Evolutionary conservation across 2,797 vertebrate genomes (phyloP), one percentile per base, ranked within the genome.

Genomic region (Coreius guichenoti): DNA sequence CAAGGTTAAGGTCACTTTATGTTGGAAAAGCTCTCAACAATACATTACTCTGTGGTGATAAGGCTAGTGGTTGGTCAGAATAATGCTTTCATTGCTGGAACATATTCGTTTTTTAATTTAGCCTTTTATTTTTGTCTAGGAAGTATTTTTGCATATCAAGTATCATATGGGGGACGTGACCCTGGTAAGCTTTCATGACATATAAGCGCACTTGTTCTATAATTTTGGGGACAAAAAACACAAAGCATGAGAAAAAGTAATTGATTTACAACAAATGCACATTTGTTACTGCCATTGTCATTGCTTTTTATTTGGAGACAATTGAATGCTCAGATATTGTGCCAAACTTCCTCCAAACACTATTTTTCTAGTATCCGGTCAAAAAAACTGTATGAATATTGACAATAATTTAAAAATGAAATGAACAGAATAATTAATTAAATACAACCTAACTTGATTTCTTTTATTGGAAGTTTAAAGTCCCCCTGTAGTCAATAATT

Each of bases 1-100:
- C 78, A 68, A 80, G 78, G 61, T 80, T 63, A 33, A 80, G 29
- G 78, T n/a, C 29, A 49, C 19, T 67, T 8, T 67, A 67, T 80
- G 43, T 80, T 80, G 29, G 43, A n/a, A 67, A 67, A 49, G 78
- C 43, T 49, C 43, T 80, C 43, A 80, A 49, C 61, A 47, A 8
- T 33, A 49, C 12, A 67, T 80, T 80, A 67, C 4, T 16, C 65
- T 80, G 43, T 16, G 61, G 7, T n/a, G 43, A 79, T 45, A 31
- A 26, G 12, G n/a, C 39, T 12, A 29, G 19, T 12, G 1, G 17
- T 47, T 80, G 43, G 3, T 80, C 31, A 67, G 19, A 67, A 33
- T 31, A 45, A 79, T 67, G 26, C 16, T 79, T 23, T 78, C 7
- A 36, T 76, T 56, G 19, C 13, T 76, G 31, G 7, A 58, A 76